A percentile compares a stretch with the other conserved stretches of the same genome.
Evolutionary conservation across 1,140 invertebrate species (phyloP).

Genomic region (Drosophila sproati): DNA sequence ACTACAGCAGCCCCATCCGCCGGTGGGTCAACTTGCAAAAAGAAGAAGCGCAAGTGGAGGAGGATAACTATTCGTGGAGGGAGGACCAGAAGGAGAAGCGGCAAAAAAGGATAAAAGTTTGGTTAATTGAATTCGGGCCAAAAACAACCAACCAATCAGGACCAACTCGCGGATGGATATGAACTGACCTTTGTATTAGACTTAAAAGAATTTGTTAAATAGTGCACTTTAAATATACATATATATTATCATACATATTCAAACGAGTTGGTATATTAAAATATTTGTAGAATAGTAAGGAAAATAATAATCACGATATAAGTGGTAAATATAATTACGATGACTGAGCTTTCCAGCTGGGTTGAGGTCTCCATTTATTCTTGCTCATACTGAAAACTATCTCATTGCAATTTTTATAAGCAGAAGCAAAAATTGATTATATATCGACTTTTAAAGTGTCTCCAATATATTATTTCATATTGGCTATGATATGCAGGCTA

Average conservation of each 20-base stretch:
- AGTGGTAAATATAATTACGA: no score
- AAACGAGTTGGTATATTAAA: not conserved
- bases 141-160: not conserved
- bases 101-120: not conserved
- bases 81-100: not conserved
- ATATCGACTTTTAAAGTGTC: no score
- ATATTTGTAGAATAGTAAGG: not conserved
- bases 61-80: no score
- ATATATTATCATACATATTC: conserved; percentile 1
- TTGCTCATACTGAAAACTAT: no score
- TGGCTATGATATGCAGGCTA: no score
- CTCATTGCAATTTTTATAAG: no score
- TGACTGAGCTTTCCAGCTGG: no score
- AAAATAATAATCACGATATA: no score
- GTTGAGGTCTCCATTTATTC: no score
- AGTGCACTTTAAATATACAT: conserved; percentile 3
- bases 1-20: not conserved
- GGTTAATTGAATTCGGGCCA: not conserved
- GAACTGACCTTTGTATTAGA: not conserved
- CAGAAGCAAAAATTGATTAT: no score
- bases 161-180: not conserved
- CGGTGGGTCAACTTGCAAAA: not conserved
- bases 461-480: no score
- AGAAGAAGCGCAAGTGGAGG: not conserved
- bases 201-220: conserved; percentile 7